A percentile compares a stretch with the other conserved stretches of the same genome.
Evolutionary conservation across 2,797 vertebrate species (phyloP).

Genomic region (Bovichtus diacanthus): DNA sequence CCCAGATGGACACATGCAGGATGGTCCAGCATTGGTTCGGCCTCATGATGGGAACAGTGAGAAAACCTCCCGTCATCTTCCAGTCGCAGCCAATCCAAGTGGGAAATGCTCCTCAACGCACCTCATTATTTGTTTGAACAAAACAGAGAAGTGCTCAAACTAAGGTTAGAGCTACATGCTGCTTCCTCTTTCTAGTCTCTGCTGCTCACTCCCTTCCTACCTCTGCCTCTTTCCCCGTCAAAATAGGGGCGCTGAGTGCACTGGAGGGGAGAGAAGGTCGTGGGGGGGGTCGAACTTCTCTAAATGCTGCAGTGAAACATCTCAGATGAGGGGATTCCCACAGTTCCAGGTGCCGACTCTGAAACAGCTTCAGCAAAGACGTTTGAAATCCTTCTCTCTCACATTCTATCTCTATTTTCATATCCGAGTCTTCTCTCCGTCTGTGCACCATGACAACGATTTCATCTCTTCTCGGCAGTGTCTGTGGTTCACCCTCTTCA

Average conservation of each 20-base stretch:
- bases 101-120: neutral
- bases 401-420: neutral
- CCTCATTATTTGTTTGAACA: slow-evolving; percentile 25
- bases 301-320: slow-evolving; percentile 19
- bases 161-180: neutral
- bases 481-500: slow-evolving; percentile 53
- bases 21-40: neutral
- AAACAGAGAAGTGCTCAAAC: slow-evolving; percentile 26
- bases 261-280: neutral
- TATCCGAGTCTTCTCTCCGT: slow-evolving; percentile 32
- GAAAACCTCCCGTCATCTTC: slow-evolving; percentile 6
- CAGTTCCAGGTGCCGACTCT: slow-evolving; percentile 4
- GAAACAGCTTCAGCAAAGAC: neutral
- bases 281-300: slow-evolving; percentile 55
- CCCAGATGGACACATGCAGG: slow-evolving; percentile 44
- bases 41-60: slow-evolving; percentile 55
- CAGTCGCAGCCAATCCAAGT: neutral
- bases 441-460: slow-evolving; percentile 26
- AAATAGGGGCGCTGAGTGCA: neutral
- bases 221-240: slow-evolving; percentile 13
- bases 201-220: neutral
- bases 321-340: slow-evolving; percentile 49
- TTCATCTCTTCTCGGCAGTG: slow-evolving; percentile 44
- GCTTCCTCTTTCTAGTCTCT: slow-evolving; percentile 63
- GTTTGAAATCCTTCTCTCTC: neutral